Evolutionary conservation across 2,888 invertebrate species (phyloP), one percentile per base, ranked within the genome.

Genomic region (Cataglyphis albicans): DNA sequence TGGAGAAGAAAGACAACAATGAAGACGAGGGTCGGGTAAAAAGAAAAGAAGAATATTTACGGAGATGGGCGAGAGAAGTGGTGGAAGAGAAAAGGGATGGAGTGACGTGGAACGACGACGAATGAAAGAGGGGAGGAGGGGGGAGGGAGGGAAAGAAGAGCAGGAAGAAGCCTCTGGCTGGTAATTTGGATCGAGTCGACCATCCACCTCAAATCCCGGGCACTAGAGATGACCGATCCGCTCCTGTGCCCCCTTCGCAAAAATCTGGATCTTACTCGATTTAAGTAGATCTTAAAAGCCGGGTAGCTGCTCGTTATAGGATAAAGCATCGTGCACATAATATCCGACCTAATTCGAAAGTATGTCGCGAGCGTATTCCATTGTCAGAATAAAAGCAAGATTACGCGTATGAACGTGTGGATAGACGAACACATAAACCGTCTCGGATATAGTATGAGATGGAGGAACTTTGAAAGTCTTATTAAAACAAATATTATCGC

Each of bases 131-230:
- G 35, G 55, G 25, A 1, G 25, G 25, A 25, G 1, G 25, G 25
- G 25, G 25, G 68, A 61, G 64, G 70, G 21, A 0, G 21, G 21
- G 52, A 44, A 64, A 67, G 63, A 75, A 74, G 80, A 55, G 48
- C 41, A 44, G 73, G 29, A 64, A 21, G 64, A 81, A 70, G 80
- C 67, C 15, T 61, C 25, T 44, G 80, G 63, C 70, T 86, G 78
- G 81, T 81, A 84, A 86, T 78, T 64, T 73, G 78, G 84, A 82
- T 83, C 73, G 70, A 76, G 72, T 61, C 81, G 76, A 57, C 73
- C 64, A 76, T 86, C 84, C 78, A 57, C 84, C 78, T 75, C 65
- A 57, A 75, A 75, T 38, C 32, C 25, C 25, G 61, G 78, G 82
- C 48, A 82, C 78, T 76, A 67, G 67, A 44, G 59, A 44, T 21